phyloP scores from a whole-genome alignment of 2,888 invertebrate species.

The Monopis laevigella region DNA sequence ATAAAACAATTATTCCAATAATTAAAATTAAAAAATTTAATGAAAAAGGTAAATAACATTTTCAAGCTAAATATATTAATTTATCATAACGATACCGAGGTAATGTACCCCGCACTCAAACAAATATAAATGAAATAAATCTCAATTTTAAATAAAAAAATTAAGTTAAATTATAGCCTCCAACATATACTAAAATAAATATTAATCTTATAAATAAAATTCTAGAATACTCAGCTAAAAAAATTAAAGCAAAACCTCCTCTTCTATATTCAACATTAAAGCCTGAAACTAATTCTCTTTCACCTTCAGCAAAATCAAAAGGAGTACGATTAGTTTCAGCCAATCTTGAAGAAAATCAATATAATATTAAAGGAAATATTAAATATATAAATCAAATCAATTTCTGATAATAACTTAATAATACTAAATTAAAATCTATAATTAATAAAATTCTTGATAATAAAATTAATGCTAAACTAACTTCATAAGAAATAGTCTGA shows the following conservation, averaged over 20 bases:
- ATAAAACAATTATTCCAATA: too few species aligned
- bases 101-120: slow-evolving; percentile 72
- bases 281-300: slow-evolving; percentile 80
- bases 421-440: slow-evolving; percentile 61
- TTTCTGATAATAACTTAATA: slow-evolving; percentile 55
- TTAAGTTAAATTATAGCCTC: slow-evolving; percentile 48
- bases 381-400: slow-evolving; percentile 64
- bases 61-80: slow-evolving; percentile 75
- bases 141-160: slow-evolving; percentile 64
- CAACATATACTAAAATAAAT: slow-evolving; percentile 68
- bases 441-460: slow-evolving; percentile 67
- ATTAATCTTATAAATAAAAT: slow-evolving; percentile 75
- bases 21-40: slow-evolving; percentile 71
- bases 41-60: too few species aligned
- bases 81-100: slow-evolving; percentile 82
- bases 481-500: slow-evolving; percentile 82
- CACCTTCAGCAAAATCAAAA: slow-evolving; percentile 85
- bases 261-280: slow-evolving; percentile 83
- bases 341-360: slow-evolving; percentile 69
- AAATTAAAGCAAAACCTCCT: slow-evolving; percentile 76
- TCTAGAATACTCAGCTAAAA: slow-evolving; percentile 75
- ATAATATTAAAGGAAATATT: slow-evolving; percentile 61
- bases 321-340: slow-evolving; percentile 79
- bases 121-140: slow-evolving; percentile 69
- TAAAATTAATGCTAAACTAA: slow-evolving; percentile 73